phyloP scores from a whole-genome alignment of 2,888 invertebrate species.

The Notodonta ziczac region DNA sequence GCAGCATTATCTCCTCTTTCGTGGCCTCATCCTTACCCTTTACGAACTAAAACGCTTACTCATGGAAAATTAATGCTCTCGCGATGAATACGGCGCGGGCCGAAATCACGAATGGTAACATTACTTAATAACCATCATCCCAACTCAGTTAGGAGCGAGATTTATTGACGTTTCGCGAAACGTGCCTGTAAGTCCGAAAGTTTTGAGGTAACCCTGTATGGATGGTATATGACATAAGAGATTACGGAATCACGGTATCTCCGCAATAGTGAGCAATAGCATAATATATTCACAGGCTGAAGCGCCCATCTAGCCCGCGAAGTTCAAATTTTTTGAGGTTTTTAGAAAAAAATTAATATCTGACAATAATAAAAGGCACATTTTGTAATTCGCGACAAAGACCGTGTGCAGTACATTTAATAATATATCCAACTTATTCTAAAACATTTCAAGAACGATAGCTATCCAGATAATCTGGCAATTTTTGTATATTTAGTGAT shows the following conservation, averaged over 20 bases:
- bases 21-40: neutral
- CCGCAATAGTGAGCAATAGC: no score
- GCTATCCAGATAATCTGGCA: no score
- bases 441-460: no score
- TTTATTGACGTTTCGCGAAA: constrained; percentile 59
- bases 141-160: constrained; percentile 48
- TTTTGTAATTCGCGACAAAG: no score
- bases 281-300: no score
- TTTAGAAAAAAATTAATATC: no score
- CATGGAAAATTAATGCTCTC: constrained; percentile 35
- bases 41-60: constrained; percentile 2
- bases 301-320: no score
- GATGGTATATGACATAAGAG: constrained; percentile 19
- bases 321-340: no score
- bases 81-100: constrained; percentile 32
- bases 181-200: constrained; percentile 54
- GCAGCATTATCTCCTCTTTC: neutral
- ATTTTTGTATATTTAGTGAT: no score
- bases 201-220: constrained; percentile 47
- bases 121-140: constrained; percentile 60
- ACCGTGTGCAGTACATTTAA: no score
- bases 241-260: neutral
- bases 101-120: constrained; percentile 47
- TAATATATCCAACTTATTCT: no score
- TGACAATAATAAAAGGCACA: no score